phyloP scores from a whole-genome alignment of 2,888 invertebrate genomes.

The Conus canariensis region DNA sequence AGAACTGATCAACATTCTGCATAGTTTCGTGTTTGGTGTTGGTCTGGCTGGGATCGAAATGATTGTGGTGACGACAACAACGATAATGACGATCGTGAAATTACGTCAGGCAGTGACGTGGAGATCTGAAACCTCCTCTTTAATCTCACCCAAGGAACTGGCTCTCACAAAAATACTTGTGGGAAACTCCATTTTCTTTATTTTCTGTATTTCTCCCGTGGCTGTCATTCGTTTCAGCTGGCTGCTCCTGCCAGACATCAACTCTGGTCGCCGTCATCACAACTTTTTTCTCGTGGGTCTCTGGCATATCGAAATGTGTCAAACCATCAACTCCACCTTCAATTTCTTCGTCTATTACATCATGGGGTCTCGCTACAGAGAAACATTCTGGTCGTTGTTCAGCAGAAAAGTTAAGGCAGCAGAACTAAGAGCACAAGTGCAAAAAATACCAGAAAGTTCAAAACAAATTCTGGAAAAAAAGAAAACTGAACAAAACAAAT shows the following conservation, averaged over 20 bases:
- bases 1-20: neutral
- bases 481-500: too few relatives aligned
- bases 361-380: neutral
- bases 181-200: slow-evolving; percentile 27
- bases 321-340: neutral
- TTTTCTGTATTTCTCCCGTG: neutral
- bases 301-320: neutral
- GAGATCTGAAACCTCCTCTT: neutral
- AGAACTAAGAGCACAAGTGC: too few relatives aligned
- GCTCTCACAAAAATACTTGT: slow-evolving; percentile 32
- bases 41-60: neutral
- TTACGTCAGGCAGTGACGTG: neutral
- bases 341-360: neutral
- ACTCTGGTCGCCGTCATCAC: neutral
- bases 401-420: neutral
- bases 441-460: too few relatives aligned
- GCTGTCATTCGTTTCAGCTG: neutral
- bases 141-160: neutral
- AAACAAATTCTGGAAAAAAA: too few relatives aligned
- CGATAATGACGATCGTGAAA: slow-evolving; percentile 3
- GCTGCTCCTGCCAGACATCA: neutral
- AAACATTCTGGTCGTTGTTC: neutral
- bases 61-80: neutral
- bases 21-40: neutral
- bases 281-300: neutral